A percentile compares a stretch with the other conserved stretches of the same genome.
Evolutionary conservation across 2,113 vertebrate genomes (phyloP).

Genomic region (Poeciliopsis prolifica): DNA sequence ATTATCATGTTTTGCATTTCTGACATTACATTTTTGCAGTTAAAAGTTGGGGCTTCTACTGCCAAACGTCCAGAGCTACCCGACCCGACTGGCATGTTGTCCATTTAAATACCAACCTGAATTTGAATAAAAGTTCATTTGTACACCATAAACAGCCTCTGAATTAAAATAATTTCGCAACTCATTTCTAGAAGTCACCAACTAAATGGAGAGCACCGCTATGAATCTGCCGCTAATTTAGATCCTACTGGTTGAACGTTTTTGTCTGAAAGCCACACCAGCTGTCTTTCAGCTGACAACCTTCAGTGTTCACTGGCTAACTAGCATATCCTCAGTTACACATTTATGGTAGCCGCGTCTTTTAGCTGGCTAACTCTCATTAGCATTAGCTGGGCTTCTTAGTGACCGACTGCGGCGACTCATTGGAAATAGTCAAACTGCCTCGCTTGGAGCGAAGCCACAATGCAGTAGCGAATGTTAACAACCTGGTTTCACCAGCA

Average conservation of each 20-base stretch:
- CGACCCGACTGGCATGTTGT: too few species aligned
- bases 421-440: background rate
- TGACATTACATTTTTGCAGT: too few species aligned
- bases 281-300: background rate
- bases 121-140: too few species aligned
- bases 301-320: fast-evolving
- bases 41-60: too few species aligned
- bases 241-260: too few species aligned
- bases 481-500: background rate
- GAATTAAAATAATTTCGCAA: too few species aligned
- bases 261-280: background rate
- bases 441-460: fast-evolving
- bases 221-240: background rate
- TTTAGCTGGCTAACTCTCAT: constrained; percentile 10
- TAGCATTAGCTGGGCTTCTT: constrained; percentile 37
- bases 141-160: too few species aligned
- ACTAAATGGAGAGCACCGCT: background rate
- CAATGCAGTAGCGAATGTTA: too few species aligned
- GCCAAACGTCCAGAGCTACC: too few species aligned
- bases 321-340: background rate
- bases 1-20: too few species aligned
- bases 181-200: too few species aligned
- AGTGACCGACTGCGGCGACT: background rate
- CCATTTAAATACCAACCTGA: too few species aligned
- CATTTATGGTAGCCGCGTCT: background rate